A percentile compares a stretch with the other conserved stretches of the same genome.
phyloP scores from a whole-genome alignment of 2,113 vertebrate genomes.

The Bubo scandiacus region DNA sequence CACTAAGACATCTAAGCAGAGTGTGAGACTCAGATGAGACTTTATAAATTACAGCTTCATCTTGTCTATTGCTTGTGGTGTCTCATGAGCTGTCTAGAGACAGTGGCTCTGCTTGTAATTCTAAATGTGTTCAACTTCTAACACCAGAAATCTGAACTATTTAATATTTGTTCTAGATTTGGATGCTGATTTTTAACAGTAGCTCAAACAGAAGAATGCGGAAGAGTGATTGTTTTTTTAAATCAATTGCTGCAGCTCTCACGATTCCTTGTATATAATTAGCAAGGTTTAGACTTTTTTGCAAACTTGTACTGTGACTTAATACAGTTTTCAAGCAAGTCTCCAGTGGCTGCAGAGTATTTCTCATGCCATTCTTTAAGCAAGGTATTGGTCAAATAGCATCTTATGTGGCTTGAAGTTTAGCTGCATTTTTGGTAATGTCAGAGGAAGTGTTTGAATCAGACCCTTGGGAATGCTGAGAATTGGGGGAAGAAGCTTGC shows the following conservation, averaged over 20 bases:
- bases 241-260: not conserved
- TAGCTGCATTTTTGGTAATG: not conserved
- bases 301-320: constrained; percentile 2
- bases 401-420: not conserved
- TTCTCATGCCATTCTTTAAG: constrained; percentile 30
- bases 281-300: not conserved
- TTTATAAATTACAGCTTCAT: not conserved
- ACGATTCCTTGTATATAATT: not conserved
- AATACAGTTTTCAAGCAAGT: not conserved
- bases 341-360: constrained; percentile 20
- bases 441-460: not conserved
- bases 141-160: not conserved
- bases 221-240: not conserved
- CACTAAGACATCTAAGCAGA: not conserved
- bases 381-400: constrained; percentile 1
- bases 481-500: not conserved
- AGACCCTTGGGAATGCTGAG: constrained; percentile 60
- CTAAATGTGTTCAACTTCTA: not conserved
- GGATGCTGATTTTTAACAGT: not conserved
- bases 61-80: not conserved
- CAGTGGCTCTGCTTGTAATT: not conserved
- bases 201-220: not conserved
- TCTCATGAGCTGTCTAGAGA: not conserved
- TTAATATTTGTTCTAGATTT: not conserved
- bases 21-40: not conserved